Percentiles rank a stretch among this genome's conserved stretches.
Conservation (phyloP, 2,113 vertebrate species). For the Megaceryle torquata region DNA sequence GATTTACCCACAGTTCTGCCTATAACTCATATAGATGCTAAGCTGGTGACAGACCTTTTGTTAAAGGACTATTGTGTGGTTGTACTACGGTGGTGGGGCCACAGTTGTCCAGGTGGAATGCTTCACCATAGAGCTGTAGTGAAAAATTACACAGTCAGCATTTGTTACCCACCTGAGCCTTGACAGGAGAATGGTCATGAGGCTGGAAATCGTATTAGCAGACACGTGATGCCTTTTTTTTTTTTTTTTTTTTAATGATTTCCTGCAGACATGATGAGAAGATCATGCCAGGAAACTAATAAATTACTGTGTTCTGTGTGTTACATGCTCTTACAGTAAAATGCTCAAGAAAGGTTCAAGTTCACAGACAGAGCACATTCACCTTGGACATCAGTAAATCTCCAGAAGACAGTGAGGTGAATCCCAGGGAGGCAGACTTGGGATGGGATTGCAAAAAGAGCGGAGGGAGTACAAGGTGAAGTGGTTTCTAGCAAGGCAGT, state of each 20-base stretch:
- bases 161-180: not conserved
- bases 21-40: not conserved
- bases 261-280: not conserved
- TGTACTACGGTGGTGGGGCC: rapidly evolving
- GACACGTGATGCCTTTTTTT: not conserved
- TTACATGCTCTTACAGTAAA: not conserved
- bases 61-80: not conserved
- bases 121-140: not conserved
- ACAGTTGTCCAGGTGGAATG: not conserved
- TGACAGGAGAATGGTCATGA: not conserved
- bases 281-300: not conserved
- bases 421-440: not conserved
- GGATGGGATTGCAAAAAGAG: not conserved
- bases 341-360: not conserved
- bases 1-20: not conserved
- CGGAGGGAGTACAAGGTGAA: not conserved
- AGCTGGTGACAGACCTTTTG: not conserved
- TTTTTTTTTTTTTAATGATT: not conserved
- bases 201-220: not conserved
- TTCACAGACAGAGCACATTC: not conserved
- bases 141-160: not conserved
- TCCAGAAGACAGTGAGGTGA: not conserved
- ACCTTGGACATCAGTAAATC: not conserved
- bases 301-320: not conserved
- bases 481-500: not conserved